phyloP scores from a whole-genome alignment of 2,888 invertebrate genomes.

The Hermaeophaga mercurialis region DNA sequence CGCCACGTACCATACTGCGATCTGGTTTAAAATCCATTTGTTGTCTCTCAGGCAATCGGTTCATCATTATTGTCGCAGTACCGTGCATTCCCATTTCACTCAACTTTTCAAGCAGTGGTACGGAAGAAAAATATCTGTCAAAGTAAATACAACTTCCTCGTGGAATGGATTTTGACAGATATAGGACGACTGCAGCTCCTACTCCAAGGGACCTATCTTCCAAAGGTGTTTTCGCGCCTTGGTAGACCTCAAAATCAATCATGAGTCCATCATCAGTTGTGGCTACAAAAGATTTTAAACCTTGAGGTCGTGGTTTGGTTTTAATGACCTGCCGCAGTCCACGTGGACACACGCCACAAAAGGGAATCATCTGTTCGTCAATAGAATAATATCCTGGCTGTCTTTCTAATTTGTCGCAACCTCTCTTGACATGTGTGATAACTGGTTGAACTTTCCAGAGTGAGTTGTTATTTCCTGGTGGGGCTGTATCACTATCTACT shows the following conservation, averaged over 20 bases:
- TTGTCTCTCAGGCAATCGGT: neutral
- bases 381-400: constrained; percentile 24
- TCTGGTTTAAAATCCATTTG: neutral
- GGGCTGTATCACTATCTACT: neutral
- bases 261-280: constrained; percentile 44
- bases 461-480: neutral
- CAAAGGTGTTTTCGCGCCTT: constrained; percentile 35
- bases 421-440: neutral
- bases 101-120: neutral
- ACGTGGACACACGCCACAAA: constrained; percentile 38
- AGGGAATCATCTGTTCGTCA: constrained; percentile 46
- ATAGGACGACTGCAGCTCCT: neutral
- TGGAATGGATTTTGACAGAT: neutral
- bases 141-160: neutral
- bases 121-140: constrained; percentile 3
- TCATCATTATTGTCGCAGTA: neutral
- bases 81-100: neutral
- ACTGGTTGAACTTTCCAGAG: neutral
- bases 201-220: neutral
- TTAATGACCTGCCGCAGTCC: constrained; percentile 37
- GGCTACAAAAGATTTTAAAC: constrained; percentile 50
- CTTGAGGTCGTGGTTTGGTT: constrained; percentile 47
- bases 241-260: constrained; percentile 45
- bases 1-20: too few relatives aligned
- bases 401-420: constrained; percentile 4